phyloP scores from a whole-genome alignment of 2,888 invertebrate genomes.

The Hanleya hanleyi region DNA sequence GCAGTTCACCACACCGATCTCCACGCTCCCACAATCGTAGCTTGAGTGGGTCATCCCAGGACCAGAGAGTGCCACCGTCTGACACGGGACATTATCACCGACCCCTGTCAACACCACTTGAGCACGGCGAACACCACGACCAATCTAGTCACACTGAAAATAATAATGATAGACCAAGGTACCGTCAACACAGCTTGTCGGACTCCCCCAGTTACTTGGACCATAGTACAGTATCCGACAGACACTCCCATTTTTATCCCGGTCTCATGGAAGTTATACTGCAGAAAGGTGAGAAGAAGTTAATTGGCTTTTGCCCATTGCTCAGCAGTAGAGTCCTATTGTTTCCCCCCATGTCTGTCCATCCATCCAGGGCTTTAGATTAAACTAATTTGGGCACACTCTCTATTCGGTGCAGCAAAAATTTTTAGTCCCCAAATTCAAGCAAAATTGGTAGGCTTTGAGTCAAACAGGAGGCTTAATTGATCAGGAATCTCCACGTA shows the following conservation, averaged over 20 bases:
- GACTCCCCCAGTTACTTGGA: background rate
- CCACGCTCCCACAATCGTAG: background rate
- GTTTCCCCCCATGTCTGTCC: too few species aligned
- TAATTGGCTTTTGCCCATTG: background rate
- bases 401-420: too few species aligned
- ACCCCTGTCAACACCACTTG: background rate
- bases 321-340: background rate
- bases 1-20: background rate
- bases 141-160: background rate
- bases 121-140: too few species aligned
- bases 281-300: slow-evolving; percentile 44
- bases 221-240: background rate
- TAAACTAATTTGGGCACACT: too few species aligned
- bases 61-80: background rate
- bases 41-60: background rate
- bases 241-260: background rate
- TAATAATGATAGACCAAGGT: background rate
- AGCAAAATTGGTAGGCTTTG: too few species aligned
- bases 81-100: background rate
- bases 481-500: too few species aligned
- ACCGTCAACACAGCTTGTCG: background rate
- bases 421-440: too few species aligned
- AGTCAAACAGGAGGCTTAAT: too few species aligned
- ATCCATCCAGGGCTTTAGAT: too few species aligned
- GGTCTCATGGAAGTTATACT: slow-evolving; percentile 46